phyloP scores from a whole-genome alignment of 2,888 invertebrate genomes.

The Spialia ferax region DNA sequence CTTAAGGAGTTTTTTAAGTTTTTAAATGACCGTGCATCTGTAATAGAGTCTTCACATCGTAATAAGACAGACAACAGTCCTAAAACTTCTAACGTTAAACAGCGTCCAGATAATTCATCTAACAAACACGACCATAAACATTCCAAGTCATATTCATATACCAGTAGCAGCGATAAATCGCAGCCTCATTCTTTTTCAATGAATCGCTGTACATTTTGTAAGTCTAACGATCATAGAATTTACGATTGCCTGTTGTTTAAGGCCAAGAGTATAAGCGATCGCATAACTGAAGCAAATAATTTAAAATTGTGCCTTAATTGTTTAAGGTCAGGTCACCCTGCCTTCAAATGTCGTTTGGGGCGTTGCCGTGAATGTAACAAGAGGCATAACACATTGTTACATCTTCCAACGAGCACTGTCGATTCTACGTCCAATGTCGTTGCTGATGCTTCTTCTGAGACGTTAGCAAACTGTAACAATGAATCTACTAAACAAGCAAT shows the following conservation, averaged over 20 bases:
- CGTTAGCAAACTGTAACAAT: neutral
- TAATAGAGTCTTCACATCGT: neutral
- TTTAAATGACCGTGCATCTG: neutral
- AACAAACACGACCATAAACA: neutral
- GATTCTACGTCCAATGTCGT: neutral
- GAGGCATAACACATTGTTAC: neutral
- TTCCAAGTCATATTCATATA: neutral
- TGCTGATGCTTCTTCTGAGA: neutral
- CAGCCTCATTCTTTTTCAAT: neutral
- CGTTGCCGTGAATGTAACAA: neutral
- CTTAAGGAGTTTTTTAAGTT: slow-evolving; percentile 2
- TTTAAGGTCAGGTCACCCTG: slow-evolving; percentile 13
- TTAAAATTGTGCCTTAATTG: slow-evolving; percentile 43
- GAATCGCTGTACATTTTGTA: neutral
- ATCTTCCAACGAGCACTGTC: neutral
- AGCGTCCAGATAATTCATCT: neutral
- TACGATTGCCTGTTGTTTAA: neutral
- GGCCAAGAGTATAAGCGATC: neutral
- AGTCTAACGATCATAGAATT: neutral
- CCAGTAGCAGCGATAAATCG: neutral
- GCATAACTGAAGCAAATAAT: slow-evolving; percentile 26
- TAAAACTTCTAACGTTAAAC: neutral
- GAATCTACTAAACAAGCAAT: neutral
- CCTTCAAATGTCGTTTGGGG: slow-evolving; percentile 1
- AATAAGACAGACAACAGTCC: neutral